Percentiles rank a stretch among this genome's conserved stretches.
Evolutionary conservation across 2,888 invertebrate genomes (phyloP).

Genomic region (Athetis lepigone): DNA sequence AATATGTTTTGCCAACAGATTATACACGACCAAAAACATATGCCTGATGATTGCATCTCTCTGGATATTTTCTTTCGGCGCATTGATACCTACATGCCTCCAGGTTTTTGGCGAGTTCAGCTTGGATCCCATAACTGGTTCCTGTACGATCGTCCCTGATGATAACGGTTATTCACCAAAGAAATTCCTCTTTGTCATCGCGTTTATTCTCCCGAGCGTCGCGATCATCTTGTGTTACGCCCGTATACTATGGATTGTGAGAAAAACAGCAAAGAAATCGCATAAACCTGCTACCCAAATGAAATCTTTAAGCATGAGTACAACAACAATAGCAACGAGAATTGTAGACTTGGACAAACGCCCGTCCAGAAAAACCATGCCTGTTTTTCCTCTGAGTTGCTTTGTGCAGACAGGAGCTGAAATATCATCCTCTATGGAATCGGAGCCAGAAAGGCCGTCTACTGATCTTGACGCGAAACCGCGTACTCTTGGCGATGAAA

Average conservation of each 20-base stretch:
- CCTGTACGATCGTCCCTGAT: conserved; percentile 94
- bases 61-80: conserved; percentile 93
- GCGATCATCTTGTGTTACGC: conserved; percentile 96
- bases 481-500: conserved; percentile 67
- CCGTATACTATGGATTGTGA: conserved; percentile 95
- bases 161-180: conserved; percentile 93
- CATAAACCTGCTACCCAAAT: conserved; percentile 75
- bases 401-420: conserved; percentile 72
- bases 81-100: conserved; percentile 93
- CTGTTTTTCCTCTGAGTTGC: conserved; percentile 57
- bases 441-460: conserved; percentile 77
- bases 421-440: conserved; percentile 71
- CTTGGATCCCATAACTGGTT: conserved; percentile 93
- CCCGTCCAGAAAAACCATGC: conserved; percentile 55
- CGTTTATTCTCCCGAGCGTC: conserved; percentile 95
- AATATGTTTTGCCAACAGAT: conserved; percentile 82
- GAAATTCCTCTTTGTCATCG: conserved; percentile 94
- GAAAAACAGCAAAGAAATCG: conserved; percentile 92
- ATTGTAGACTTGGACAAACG: conserved; percentile 61
- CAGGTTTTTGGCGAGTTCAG: conserved; percentile 95
- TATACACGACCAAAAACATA: conserved; percentile 93
- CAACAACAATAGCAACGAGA: conserved; percentile 54
- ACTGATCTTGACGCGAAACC: conserved; percentile 68
- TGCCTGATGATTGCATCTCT: conserved; percentile 93
- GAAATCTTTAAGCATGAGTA: conserved; percentile 73